A percentile compares a stretch with the other conserved stretches of the same genome.
These are phyloP conservation scores for Sorex fumeus DNA, from an alignment of 2,113 vertebrate genomes.

Conservation along the genomic window DNA sequence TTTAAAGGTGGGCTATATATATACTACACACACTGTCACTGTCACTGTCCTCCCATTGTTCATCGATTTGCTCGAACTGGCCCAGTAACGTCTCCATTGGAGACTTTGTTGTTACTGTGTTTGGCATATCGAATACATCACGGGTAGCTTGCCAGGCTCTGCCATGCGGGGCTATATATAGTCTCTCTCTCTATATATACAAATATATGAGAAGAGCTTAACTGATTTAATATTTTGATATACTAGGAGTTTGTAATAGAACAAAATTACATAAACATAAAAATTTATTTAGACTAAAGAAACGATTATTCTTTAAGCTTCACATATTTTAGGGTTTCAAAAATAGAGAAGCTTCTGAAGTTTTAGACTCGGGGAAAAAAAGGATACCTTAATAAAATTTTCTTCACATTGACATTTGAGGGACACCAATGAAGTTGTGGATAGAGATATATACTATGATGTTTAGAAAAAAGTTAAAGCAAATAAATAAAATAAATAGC, in stretches of 20 bases:
- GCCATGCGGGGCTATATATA: too few relatives aligned
- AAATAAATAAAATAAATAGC: not conserved
- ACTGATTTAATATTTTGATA: not conserved
- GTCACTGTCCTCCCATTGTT: too few relatives aligned
- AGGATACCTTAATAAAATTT: not conserved
- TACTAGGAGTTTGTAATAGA: not conserved
- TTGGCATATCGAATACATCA: too few relatives aligned
- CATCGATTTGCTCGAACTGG: too few relatives aligned
- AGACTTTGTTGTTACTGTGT: too few relatives aligned
- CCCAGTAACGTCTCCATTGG: too few relatives aligned
- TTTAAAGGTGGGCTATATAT: not conserved
- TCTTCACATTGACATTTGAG: not conserved
- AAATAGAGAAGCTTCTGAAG: not conserved
- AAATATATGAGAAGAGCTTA: not conserved
- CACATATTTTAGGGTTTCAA: not conserved
- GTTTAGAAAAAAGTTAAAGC: not conserved
- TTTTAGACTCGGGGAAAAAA: slow-evolving; percentile 14
- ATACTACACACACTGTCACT: too few relatives aligned
- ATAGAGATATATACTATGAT: not conserved
- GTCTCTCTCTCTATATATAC: not conserved
- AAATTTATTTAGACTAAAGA: not conserved
- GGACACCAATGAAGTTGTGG: not conserved
- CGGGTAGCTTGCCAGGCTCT: too few relatives aligned
- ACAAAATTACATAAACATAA: slow-evolving; percentile 33
- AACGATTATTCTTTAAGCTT: slow-evolving; percentile 12